These are phyloP conservation scores for Perca fluviatilis DNA, from an alignment of 2,113 vertebrate genomes.

Conservation along the genomic window DNA sequence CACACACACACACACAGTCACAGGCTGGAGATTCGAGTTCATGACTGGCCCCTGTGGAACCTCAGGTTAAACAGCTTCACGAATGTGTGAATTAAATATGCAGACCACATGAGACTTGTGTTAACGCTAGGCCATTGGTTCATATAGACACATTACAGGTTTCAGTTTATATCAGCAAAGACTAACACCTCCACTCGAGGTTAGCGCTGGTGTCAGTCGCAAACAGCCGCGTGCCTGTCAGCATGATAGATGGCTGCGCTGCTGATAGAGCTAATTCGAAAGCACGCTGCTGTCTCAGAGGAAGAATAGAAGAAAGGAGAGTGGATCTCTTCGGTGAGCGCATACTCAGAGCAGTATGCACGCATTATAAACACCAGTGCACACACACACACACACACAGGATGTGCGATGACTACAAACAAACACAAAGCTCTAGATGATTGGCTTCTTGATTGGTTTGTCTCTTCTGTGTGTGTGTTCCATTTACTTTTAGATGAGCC, in stretches of 20 bases:
- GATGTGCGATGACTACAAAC: constrained; percentile 14
- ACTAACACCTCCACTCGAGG: constrained; percentile 59
- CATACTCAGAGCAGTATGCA: constrained; percentile 29
- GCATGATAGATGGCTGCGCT: constrained; percentile 64
- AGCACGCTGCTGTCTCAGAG: constrained; percentile 57
- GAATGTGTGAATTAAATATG: constrained; percentile 55
- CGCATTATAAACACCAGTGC: constrained; percentile 19
- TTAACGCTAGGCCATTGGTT: constrained; percentile 42
- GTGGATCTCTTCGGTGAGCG: constrained; percentile 30
- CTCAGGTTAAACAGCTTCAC: constrained; percentile 39
- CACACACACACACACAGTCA: constrained; percentile 10
- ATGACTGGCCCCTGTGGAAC: constrained; percentile 36
- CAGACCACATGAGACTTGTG: constrained; percentile 46
- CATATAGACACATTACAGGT: constrained; percentile 53
- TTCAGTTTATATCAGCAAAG: constrained; percentile 57
- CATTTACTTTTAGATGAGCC: constrained; percentile 44
- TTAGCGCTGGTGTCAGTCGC: constrained; percentile 52
- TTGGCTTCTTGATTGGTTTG: constrained; percentile 48
- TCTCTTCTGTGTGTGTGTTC: constrained; percentile 11
- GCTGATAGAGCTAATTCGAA: constrained; percentile 72
- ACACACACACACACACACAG: neutral
- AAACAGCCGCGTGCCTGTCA: constrained; percentile 62
- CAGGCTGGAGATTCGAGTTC: constrained; percentile 10
- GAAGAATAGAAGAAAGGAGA: constrained; percentile 46
- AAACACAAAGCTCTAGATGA: constrained; percentile 36